Conservation (phyloP, 2,113 vertebrate species). For the Salvator merianae region DNA sequence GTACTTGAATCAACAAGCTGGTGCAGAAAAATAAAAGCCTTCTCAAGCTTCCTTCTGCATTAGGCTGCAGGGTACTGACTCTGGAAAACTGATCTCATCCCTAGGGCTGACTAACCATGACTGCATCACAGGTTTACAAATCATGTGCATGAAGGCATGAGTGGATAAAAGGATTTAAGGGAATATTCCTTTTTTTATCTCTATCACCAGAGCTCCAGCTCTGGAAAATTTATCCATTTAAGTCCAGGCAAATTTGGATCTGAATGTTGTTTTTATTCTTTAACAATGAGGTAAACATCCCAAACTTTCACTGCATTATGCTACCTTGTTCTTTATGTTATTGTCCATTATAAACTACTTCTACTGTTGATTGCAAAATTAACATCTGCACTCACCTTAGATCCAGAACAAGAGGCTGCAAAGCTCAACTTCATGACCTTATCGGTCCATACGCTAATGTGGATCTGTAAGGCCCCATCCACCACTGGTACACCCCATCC, state of each 20-base stretch:
- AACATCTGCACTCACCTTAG: too few species aligned
- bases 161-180: conserved; percentile 3
- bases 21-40: conserved; percentile 45
- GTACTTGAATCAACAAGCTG: conserved; percentile 61
- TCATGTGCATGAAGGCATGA: background rate
- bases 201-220: background rate
- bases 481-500: too few species aligned
- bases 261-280: background rate
- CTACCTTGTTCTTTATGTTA: background rate
- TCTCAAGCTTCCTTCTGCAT: conserved; percentile 19
- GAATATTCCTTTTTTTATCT: background rate
- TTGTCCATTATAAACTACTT: background rate
- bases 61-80: background rate
- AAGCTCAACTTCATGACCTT: too few species aligned
- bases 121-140: background rate
- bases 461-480: too few species aligned
- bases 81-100: conserved; percentile 25
- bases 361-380: background rate
- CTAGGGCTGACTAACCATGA: conserved; percentile 35
- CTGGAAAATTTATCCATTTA: background rate
- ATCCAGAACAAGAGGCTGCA: too few species aligned
- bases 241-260: background rate
- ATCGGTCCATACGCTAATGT: too few species aligned
- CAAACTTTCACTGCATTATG: background rate
- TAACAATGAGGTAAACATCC: background rate